Evolutionary conservation across 2,113 vertebrate genomes (phyloP).

Genomic region (Mormoops blainvillei): DNA sequence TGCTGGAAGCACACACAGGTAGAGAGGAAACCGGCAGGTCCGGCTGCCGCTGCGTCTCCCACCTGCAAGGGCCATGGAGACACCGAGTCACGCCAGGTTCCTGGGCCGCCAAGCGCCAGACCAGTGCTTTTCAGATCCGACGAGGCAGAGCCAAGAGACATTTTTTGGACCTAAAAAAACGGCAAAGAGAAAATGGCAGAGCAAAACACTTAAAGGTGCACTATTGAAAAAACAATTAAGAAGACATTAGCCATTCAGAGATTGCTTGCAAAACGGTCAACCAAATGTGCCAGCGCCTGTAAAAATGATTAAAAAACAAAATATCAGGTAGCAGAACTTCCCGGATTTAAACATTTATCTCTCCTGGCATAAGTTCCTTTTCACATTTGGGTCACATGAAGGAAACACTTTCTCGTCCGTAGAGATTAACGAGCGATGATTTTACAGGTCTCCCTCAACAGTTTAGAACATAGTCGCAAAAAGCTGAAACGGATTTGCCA

Average conservation of each 20-base stretch:
- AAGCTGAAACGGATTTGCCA: neutral
- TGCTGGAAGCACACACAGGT: neutral
- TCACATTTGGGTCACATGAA: fast-evolving
- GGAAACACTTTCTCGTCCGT: neutral
- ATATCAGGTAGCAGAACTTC: neutral
- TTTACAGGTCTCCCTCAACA: neutral
- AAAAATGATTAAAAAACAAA: neutral
- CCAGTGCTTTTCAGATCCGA: neutral
- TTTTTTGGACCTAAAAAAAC: neutral
- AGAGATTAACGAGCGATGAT: fast-evolving
- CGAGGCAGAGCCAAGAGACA: neutral
- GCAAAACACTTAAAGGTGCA: neutral
- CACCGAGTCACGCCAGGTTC: fast-evolving
- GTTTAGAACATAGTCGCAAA: neutral
- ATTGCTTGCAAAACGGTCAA: neutral
- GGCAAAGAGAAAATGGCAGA: neutral
- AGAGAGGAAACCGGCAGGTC: fast-evolving
- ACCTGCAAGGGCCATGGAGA: too few species aligned
- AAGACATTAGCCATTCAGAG: neutral
- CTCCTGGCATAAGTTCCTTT: neutral
- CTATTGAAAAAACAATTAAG: too few species aligned
- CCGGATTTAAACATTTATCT: neutral
- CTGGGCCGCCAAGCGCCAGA: too few species aligned
- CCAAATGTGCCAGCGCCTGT: fast-evolving
- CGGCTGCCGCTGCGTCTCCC: neutral